Evolutionary conservation across 2,113 vertebrate species (phyloP).

Genomic region (Rhagologus leucostigma): DNA sequence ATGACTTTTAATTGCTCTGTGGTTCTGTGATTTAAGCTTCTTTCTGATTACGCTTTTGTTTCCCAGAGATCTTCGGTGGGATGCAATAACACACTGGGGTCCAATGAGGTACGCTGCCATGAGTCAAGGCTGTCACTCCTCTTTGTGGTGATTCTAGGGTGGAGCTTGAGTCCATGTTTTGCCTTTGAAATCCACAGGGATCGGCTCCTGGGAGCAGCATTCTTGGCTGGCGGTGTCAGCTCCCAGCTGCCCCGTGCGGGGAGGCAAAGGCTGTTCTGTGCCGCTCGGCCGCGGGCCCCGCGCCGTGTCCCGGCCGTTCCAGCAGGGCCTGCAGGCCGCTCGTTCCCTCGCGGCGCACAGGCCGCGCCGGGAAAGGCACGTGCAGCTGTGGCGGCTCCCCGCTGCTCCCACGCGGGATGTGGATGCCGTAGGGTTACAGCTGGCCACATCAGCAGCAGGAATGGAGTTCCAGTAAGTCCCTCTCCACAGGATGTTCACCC

Average conservation of each 20-base stretch:
- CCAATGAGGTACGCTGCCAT: too few relatives aligned
- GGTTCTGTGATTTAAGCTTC: neutral
- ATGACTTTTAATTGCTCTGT: constrained; percentile 14
- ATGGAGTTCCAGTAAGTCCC: rapidly evolving
- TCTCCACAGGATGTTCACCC: neutral
- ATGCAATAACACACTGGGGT: neutral
- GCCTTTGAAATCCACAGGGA: neutral
- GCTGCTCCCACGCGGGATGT: neutral
- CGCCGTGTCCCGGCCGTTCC: too few relatives aligned
- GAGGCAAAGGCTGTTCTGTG: neutral
- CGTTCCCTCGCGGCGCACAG: rapidly evolving
- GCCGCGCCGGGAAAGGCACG: rapidly evolving
- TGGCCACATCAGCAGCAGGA: neutral
- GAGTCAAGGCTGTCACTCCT: neutral
- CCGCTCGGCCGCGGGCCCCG: too few relatives aligned
- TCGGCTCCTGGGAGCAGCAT: neutral
- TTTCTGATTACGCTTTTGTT: neutral
- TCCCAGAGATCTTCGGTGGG: neutral
- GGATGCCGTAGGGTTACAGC: neutral
- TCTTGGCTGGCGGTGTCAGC: neutral
- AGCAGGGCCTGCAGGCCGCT: neutral
- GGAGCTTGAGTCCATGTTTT: neutral
- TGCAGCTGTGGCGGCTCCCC: neutral
- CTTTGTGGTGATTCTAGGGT: neutral
- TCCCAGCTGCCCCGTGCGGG: neutral